A percentile compares a stretch with the other conserved stretches of the same genome.
These are phyloP conservation scores for Eudemis profundana DNA, from an alignment of 2,888 invertebrate species.

Conservation along the genomic window DNA sequence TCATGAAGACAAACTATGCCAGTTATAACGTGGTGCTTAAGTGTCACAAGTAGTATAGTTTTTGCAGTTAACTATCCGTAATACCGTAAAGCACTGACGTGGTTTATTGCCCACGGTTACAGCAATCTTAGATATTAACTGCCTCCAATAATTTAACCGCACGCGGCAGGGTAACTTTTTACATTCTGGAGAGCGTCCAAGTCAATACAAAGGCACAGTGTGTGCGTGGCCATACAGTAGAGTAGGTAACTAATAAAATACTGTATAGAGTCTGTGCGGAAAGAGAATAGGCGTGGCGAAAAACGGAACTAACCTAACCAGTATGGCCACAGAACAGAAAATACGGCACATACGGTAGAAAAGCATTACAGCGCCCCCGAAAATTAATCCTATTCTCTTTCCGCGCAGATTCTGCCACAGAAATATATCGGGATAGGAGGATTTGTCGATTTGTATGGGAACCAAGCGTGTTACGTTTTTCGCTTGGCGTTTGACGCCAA, in stretches of 20 bases:
- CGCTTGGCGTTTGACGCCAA: no score
- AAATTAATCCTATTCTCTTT: no score
- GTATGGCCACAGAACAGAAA: no score
- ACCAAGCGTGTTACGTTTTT: no score
- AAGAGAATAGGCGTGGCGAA: no score
- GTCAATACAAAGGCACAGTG: conserved; percentile 1
- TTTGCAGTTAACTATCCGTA: conserved; percentile 29
- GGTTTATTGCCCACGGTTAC: conserved; percentile 22
- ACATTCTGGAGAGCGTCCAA: conserved; percentile 16
- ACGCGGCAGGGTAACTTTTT: conserved; percentile 12
- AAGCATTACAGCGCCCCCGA: no score
- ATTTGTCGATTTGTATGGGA: no score
- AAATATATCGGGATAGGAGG: no score
- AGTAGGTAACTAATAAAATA: background rate
- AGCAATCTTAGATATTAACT: conserved; percentile 14
- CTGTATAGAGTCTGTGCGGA: background rate
- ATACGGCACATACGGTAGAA: no score
- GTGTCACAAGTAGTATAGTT: conserved; percentile 21
- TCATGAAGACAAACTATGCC: conserved; percentile 8
- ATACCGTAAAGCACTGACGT: conserved; percentile 15
- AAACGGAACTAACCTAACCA: no score
- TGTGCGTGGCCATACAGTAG: background rate
- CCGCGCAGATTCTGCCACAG: no score
- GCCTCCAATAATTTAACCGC: conserved; percentile 19
- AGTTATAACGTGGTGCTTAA: conserved; percentile 21